These are phyloP conservation scores for Tachystola acroxantha DNA, from an alignment of 2,888 invertebrate species.

Conservation along the genomic window DNA sequence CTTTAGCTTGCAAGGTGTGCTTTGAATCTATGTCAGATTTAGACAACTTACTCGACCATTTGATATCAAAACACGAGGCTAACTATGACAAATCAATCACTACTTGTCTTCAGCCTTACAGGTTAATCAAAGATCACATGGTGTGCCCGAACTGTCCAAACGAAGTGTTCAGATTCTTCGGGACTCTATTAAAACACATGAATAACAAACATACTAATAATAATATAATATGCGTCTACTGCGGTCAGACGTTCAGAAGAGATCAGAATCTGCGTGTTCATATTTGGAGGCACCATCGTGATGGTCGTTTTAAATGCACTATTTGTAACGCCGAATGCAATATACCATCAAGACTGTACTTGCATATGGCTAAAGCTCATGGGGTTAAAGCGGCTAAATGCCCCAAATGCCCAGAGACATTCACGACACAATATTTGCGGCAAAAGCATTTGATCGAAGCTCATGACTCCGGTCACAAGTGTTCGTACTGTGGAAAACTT, in stretches of 20 bases:
- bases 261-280: slow-evolving; percentile 67
- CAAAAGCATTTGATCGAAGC: slow-evolving; percentile 75
- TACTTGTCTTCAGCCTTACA: slow-evolving; percentile 61
- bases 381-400: slow-evolving; percentile 68
- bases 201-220: slow-evolving; percentile 66
- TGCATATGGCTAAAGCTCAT: slow-evolving; percentile 67
- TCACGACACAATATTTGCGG: slow-evolving; percentile 71
- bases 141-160: slow-evolving; percentile 57
- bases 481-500: slow-evolving; percentile 58
- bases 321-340: slow-evolving; percentile 62
- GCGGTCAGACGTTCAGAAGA: slow-evolving; percentile 61
- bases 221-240: slow-evolving; percentile 67
- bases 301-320: slow-evolving; percentile 59
- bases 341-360: slow-evolving; percentile 63
- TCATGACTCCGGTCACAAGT: slow-evolving; percentile 65
- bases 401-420: slow-evolving; percentile 59
- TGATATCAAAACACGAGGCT: slow-evolving; percentile 55
- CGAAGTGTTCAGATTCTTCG: slow-evolving; percentile 63
- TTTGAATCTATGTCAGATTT: slow-evolving; percentile 53
- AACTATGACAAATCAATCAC: slow-evolving; percentile 64
- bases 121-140: slow-evolving; percentile 60
- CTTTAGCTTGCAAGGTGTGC: slow-evolving; percentile 61
- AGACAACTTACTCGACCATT: slow-evolving; percentile 54
- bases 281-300: slow-evolving; percentile 64
- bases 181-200: slow-evolving; percentile 63